These are phyloP conservation scores for Lanius ludovicianus DNA, from an alignment of 2,113 vertebrate genomes.

Conservation along the genomic window DNA sequence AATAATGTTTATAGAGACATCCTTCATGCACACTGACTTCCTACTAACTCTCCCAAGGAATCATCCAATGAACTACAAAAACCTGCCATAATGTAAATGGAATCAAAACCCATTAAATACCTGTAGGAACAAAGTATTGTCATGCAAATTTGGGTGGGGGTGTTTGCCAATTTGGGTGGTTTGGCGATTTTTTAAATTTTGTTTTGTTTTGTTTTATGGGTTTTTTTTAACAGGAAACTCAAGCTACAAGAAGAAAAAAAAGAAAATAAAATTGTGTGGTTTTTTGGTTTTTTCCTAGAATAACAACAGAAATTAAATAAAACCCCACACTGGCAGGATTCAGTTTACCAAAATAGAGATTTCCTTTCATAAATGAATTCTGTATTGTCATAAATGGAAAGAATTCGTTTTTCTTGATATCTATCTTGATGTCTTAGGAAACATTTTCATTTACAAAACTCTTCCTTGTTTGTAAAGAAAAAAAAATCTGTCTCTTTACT, in stretches of 20 bases:
- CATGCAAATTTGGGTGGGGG: too few relatives aligned
- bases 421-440: background rate
- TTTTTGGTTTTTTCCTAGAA: background rate
- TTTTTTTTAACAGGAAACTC: background rate
- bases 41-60: background rate
- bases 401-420: background rate
- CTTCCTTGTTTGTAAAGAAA: fast-evolving
- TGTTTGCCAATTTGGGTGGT: background rate
- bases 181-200: background rate
- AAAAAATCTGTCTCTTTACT: background rate
- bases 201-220: background rate
- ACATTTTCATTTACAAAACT: background rate
- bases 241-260: background rate
- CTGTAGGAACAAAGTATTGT: background rate
- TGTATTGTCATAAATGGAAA: background rate
- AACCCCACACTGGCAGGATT: background rate
- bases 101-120: background rate
- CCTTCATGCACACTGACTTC: background rate
- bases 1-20: background rate
- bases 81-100: background rate
- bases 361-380: background rate
- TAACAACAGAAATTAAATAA: background rate
- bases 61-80: background rate
- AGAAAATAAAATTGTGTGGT: fast-evolving
- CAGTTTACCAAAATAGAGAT: background rate